Base-by-base conservation (phyloP, 2,797 vertebrate genomes). In the Thripadectes ignobilis region DNA sequence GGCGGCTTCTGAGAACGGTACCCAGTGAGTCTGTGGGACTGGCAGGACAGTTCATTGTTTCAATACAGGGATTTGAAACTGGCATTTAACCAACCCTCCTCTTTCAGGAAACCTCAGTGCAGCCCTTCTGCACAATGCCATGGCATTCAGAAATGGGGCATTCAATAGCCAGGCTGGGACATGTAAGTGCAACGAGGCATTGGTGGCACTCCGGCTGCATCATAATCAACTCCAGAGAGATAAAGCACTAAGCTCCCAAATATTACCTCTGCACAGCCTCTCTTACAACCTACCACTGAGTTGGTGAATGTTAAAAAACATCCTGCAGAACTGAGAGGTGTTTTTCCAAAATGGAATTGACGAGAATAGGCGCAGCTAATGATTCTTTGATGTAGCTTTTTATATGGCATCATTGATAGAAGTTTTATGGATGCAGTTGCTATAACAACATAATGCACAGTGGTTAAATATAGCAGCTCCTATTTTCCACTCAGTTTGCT, bases 351-450 rank as follows among this genome's bases (percentile, higher is more conserved):
- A 87, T 46, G 55, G 94, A 91, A 88, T 41, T 73, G 90, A 95
- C 0, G 13, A 95, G 91, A 95, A 92, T 26, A 92, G 72, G 86
- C 87, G 94, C 78, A 71, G 84, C 59, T 95, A 96, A 95, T 94
- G 93, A 95, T 81, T 74, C 89, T 89, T 89, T 92, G 94, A 96
- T 94, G 92, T 85, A 91, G 93, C 72, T 88, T 97, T 96, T 96
- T 95, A 95, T 89, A 94, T 59, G 75, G 93, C 94, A 95, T 95
- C 94, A 83, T 67, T 96, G 96, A 95, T 95, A 93, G 18, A 96
- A 94, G 94, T 91, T 96, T 96, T 96, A 96, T 96, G 90, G 96
- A 96, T 97, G 96, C 94, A 88, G 96, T 97, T 97, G 95, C 96
- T 96, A 96, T 96, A 96, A 95, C 96, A 96, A 97, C 96, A 95